Evolutionary conservation across 1,140 invertebrate genomes (phyloP), one percentile per base, ranked within the genome.

Genomic region (Tachypleus tridentatus): DNA sequence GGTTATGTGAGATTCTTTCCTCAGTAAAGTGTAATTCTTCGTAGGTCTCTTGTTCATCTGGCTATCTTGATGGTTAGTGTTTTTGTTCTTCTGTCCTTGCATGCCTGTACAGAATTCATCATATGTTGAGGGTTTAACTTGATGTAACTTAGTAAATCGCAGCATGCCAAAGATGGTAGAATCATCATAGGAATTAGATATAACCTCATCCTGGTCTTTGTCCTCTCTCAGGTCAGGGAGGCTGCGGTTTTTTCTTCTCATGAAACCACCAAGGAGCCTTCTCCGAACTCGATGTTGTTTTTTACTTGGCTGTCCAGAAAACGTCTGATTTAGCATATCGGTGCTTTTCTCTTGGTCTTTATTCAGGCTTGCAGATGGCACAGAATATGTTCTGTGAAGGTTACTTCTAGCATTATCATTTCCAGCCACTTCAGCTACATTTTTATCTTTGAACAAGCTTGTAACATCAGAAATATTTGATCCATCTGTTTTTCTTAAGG

Each of bases 261-360:
- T 92, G 61, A 93, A 78, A 3, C 89, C 90, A 49, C 91, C 90
- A 89, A 93, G 92, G 1, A 93, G 72, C 76, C 93, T 93, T 73
- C 90, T 81, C 49, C 90, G 78, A 57, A 94, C 91, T 78, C 91
- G 92, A 73, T 93, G 91, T 74, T 93, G 91, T 70, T 93, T 94
- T 73, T 93, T 93, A 10, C 84, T 85, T 56, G 85, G 66, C 8
- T 63, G 69, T 4, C 65, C 67, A 51, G 29, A 29, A 49, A 50
- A 68, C 61, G 65, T 63, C 59, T 66, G 65, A 9, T 6, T 54
- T 8, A 50, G 62, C 11, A 61, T 64, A 58, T 67, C 5, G 58
- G 84, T 82, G 50, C 82, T 80, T 72, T 82, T 85, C 29, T 81
- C 78, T 53, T 62, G 58, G 3, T 63, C 53, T 56, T 10, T 63